Evolutionary conservation across 2,888 invertebrate genomes (phyloP), one percentile per base, ranked within the genome.

Genomic region (Julus scandinavius): DNA sequence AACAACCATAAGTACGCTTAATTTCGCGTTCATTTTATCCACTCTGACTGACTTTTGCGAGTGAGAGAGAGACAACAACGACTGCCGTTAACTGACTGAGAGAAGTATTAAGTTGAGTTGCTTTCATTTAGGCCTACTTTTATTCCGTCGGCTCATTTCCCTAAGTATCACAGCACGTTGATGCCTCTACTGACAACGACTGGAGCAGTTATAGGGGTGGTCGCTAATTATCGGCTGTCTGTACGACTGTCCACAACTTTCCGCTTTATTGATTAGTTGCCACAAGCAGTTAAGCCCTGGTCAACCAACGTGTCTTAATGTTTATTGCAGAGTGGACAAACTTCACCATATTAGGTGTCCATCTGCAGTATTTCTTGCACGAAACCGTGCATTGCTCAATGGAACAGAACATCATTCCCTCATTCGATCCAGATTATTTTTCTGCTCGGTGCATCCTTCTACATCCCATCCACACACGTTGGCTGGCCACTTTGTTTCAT

Each of bases 191-290:
- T 72, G 72, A 72, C 72, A 72, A n/a, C 7, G 72, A 29, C 72
- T 72, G 72, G 11, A 9, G 72, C 72, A 72, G 72, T 72, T 72
- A 17, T 54, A 72, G 72, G 29, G 29, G 11, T 20, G 29, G 72
- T 72, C 72, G 72, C 72, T n/a, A 72, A 72, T 72, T 72, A 72
- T 72, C 72, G 72, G 72, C 72, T 72, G 72, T 72, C 72, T 72
- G 72, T 29, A 72, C 72, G 72, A 72, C 72, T 72, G 72, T 72
- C 72, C 72, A 38, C 72, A 72, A 72, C 72, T 72, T 72, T 72
- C 29, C 72, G 29, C 72, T 72, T 72, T 72, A 72, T 72, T 72
- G 72, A 72, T 72, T 72, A 72, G 29, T 72, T 72, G 72, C 72
- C 72, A 72, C 72, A 29, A 72, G 72, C 72, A 72, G 72, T 72